phyloP scores from a whole-genome alignment of 2,113 vertebrate genomes.

The Eretmochelys imbricata region DNA sequence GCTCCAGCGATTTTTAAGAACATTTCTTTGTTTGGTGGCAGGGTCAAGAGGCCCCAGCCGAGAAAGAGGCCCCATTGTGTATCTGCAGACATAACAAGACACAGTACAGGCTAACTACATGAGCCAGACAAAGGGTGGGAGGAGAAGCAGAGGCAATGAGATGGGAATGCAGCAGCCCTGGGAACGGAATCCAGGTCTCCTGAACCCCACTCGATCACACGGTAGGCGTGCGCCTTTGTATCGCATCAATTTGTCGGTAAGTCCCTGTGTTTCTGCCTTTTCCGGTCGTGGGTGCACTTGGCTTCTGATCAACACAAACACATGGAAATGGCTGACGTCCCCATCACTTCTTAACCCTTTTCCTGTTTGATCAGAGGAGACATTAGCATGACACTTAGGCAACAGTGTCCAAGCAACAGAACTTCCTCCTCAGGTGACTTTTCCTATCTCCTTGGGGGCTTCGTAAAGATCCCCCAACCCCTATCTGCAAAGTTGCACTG shows the following conservation, averaged over 20 bases:
- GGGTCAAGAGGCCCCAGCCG: background rate
- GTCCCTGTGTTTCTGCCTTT: background rate
- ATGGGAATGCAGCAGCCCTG: background rate
- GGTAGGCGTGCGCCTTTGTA: background rate
- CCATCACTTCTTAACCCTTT: background rate
- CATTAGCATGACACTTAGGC: fast-evolving
- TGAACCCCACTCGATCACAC: background rate
- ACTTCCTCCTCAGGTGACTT: background rate
- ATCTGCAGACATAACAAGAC: fast-evolving
- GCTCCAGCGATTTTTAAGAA: background rate
- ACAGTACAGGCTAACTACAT: background rate
- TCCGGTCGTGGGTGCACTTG: background rate
- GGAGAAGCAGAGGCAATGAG: background rate
- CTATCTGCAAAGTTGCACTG: background rate
- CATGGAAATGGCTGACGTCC: background rate
- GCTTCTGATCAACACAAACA: background rate
- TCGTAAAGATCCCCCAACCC: background rate
- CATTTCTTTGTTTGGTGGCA: background rate
- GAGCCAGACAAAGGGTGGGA: background rate
- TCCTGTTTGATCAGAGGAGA: background rate
- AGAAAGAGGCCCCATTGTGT: background rate
- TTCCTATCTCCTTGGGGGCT: background rate
- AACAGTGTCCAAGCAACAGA: fast-evolving
- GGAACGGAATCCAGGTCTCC: background rate
- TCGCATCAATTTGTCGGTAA: background rate